Base-by-base conservation (phyloP, 2,888 invertebrate species). In the Aethes cnicana region DNA sequence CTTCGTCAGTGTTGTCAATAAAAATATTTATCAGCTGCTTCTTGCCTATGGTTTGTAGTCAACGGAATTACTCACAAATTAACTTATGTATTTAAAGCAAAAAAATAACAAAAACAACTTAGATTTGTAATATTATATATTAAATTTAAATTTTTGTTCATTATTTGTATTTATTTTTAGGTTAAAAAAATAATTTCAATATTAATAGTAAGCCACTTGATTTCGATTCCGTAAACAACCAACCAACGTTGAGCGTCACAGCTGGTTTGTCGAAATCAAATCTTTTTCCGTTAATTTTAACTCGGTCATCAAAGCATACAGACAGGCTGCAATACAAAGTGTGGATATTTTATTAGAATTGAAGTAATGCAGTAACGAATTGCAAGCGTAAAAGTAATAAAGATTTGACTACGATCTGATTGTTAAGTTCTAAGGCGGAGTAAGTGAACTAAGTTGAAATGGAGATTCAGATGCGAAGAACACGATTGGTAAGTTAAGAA, bases 401-500 rank as follows among this genome's bases (percentile, higher is more conserved):
- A 25, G 39, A 16, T 12, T 7, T 12, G 2, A 4, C 3, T 25
- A 9, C 25, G 7, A 23, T 16, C 12, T n/a, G n/a, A n/a, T n/a
- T n/a, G n/a, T n/a, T n/a, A n/a, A n/a, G n/a, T 5, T 18, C 18
- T 3, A 23, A 21, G 16, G 21, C 23, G 32, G 17, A 9, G 21
- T 25, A 9, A 11, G 26, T 30, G n/a, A 12, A 33, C 7, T 30
- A 30, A 25, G 36, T 23, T 32, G 37, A 53, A 46, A 56, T 55
- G 57, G 54, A 52, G 18, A 54, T 76, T 39, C 79, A 78, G 56
- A 62, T 66, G 41, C 74, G 84, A 54, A 79, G 81, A 61, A 30
- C 77, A 74, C 69, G 80, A 65, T 59, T 68, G 65, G 88, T 88
- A 69, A 75, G 73, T 63, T 59, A 20, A 32, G 17, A 9, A 17